Percentiles rank a stretch among this genome's conserved stretches.
Conservation (phyloP, 2,888 invertebrate species). For the Cistogaster globosa region DNA sequence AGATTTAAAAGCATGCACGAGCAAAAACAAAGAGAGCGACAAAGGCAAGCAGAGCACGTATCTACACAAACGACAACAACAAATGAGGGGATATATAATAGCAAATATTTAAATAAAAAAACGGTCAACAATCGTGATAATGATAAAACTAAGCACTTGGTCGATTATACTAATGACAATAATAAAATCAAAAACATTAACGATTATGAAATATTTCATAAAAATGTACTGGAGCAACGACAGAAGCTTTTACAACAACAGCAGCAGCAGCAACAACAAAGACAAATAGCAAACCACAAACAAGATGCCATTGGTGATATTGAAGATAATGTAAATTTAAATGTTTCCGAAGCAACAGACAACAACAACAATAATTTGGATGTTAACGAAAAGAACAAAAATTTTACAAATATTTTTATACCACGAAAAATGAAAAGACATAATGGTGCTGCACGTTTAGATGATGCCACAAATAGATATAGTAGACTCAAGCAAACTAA, state of each 20-base stretch:
- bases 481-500: slow-evolving; percentile 54
- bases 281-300: slow-evolving; percentile 52
- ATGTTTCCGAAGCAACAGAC: slow-evolving; percentile 34
- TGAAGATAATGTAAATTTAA: slow-evolving; percentile 57
- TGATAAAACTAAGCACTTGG: slow-evolving; percentile 43
- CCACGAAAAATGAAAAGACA: slow-evolving; percentile 67
- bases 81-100: slow-evolving; percentile 48
- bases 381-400: slow-evolving; percentile 31
- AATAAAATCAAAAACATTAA: slow-evolving; percentile 54
- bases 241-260: slow-evolving; percentile 53
- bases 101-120: slow-evolving; percentile 24
- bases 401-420: slow-evolving; percentile 55
- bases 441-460: slow-evolving; percentile 61
- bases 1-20: slow-evolving; percentile 63
- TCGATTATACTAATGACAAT: slow-evolving; percentile 47
- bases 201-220: slow-evolving; percentile 63
- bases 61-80: slow-evolving; percentile 33
- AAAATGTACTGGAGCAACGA: slow-evolving; percentile 48
- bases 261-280: slow-evolving; percentile 66
- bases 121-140: slow-evolving; percentile 18
- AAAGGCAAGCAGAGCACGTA: slow-evolving; percentile 28
- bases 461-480: slow-evolving; percentile 60
- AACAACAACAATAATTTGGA: slow-evolving; percentile 26
- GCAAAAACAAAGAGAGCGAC: slow-evolving; percentile 58
- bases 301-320: slow-evolving; percentile 76